Evolutionary conservation across 23 tunicate species (phyloP).

Genomic region (Phallusia fumigata): DNA sequence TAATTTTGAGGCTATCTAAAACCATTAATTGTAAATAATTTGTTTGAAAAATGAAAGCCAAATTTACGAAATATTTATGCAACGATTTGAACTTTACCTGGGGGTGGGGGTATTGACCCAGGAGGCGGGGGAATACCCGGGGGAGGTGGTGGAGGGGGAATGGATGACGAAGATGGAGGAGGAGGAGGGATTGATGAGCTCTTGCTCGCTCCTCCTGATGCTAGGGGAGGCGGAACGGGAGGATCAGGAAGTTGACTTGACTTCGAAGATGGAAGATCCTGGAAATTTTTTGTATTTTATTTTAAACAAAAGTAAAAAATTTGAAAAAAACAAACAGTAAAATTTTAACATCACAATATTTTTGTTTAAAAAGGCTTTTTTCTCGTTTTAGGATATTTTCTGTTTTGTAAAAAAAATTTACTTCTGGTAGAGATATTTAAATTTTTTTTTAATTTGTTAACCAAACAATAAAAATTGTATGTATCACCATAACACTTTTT

Average conservation of each 20-base stretch:
- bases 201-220: neutral
- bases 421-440: no score
- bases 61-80: neutral
- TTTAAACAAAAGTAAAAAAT: no score
- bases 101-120: conserved; percentile 52
- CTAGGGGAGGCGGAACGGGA: conserved; percentile 14
- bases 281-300: no score
- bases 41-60: neutral
- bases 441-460: no score
- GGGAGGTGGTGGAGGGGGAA: conserved; percentile 65
- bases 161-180: conserved; percentile 40
- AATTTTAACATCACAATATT: no score
- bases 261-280: conserved; percentile 32
- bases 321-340: no score
- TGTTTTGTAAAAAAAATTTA: no score
- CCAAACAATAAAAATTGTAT: no score
- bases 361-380: no score
- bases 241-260: conserved; percentile 12
- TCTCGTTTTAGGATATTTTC: no score
- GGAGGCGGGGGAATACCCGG: conserved; percentile 36
- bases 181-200: conserved; percentile 14
- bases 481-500: no score
- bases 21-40: neutral
- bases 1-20: no score
- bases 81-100: conserved; percentile 39